These are phyloP conservation scores for Zygothrica quintamaculata DNA, from an alignment of 2,888 invertebrate species.

Conservation along the genomic window DNA sequence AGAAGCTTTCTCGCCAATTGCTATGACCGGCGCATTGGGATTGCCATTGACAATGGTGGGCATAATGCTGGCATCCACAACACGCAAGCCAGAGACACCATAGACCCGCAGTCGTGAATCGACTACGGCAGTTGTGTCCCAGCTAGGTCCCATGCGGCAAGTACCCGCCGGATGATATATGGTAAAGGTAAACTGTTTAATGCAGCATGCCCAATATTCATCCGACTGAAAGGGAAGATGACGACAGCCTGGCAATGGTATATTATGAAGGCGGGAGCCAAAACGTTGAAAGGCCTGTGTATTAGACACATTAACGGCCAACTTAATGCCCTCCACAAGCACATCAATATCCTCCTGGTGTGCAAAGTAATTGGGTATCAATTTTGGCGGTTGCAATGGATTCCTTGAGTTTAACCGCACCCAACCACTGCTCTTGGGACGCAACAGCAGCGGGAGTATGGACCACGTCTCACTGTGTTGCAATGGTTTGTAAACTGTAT, in stretches of 20 bases:
- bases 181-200: slow-evolving; percentile 92
- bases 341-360: slow-evolving; percentile 92
- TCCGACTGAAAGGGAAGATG: slow-evolving; percentile 90
- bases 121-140: slow-evolving; percentile 91
- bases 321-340: slow-evolving; percentile 92
- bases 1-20: slow-evolving; percentile 95
- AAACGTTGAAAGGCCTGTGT: slow-evolving; percentile 92
- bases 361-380: slow-evolving; percentile 96
- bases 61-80: slow-evolving; percentile 95
- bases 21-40: slow-evolving; percentile 94
- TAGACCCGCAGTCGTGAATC: slow-evolving; percentile 91
- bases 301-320: slow-evolving; percentile 92
- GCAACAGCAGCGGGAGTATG: slow-evolving; percentile 90
- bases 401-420: slow-evolving; percentile 92
- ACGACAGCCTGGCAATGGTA: slow-evolving; percentile 93
- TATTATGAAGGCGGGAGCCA: slow-evolving; percentile 91
- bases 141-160: slow-evolving; percentile 93
- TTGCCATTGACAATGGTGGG: slow-evolving; percentile 95
- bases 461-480: slow-evolving; percentile 93
- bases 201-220: slow-evolving; percentile 94
- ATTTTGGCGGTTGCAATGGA: slow-evolving; percentile 92
- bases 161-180: slow-evolving; percentile 95
- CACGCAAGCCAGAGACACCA: slow-evolving; percentile 90
- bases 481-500: slow-evolving; percentile 93
- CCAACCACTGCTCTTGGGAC: slow-evolving; percentile 95